Evolutionary conservation across 2,113 vertebrate genomes (phyloP), one percentile per base, ranked within the genome.

Genomic region (Pogona vitticeps): DNA sequence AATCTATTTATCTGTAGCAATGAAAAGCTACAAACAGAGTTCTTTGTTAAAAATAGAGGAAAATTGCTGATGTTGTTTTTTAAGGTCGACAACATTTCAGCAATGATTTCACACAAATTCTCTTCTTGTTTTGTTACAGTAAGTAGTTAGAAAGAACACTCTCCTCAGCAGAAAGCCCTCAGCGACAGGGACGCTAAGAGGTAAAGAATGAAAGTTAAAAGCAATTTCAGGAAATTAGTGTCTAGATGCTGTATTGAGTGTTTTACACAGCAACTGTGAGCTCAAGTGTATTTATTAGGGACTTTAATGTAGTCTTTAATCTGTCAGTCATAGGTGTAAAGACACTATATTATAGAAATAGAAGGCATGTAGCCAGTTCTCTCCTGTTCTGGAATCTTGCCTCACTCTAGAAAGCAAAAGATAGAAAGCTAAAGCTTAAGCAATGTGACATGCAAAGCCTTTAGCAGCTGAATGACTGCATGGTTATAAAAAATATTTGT

Each of bases 31-130:
- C 52, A 83, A 84, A 73, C 21, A 68, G 52, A 79, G 68, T 86
- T 71, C 72, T 88, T 86, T 70, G 72, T 90, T 71, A 88, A 88
- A 84, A 89, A 83, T 38, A 85, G 85, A 89, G 42, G 73, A 92
- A 85, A 85, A 75, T 31, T 52, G 75, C 58, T 31, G 84, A 56
- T 63, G 65, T 76, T 83, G 85, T 89, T 90, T 85, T 89, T 58
- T 82, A 84, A 91, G 79, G 72, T n/a, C 3, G 3, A 52, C 52
- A 9, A 52, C 42, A 52, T 89, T 52, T 87, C 76, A 71, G 67
- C 63, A 56, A 42, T 8, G 3, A 26, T 70, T 80, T 88, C 79
- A 86, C 46, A 70, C 71, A 28, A 36, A 1, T 17, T 76, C 68
- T 3, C n/a, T 1, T 65, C 21, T 86, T 38, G 0, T 33, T 70